A percentile compares a stretch with the other conserved stretches of the same genome.
phyloP scores from a whole-genome alignment of 2,888 invertebrate species.

The Craniophora ligustri region DNA sequence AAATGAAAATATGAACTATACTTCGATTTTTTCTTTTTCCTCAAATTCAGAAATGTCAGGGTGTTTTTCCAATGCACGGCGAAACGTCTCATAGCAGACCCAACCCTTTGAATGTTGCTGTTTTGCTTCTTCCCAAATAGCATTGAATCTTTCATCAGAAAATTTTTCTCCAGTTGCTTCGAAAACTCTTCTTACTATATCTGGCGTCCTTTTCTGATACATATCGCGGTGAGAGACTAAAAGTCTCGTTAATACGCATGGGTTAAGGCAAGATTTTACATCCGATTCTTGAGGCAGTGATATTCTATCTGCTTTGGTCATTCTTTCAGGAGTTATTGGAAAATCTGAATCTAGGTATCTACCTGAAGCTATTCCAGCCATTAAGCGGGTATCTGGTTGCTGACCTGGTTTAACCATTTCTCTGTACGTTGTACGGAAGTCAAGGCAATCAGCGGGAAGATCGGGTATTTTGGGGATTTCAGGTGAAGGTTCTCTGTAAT shows the following conservation, averaged over 20 bases:
- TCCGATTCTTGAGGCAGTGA: conserved; percentile 78
- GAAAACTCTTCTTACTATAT: conserved; percentile 80
- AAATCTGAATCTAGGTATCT: conserved; percentile 79
- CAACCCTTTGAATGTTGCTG: conserved; percentile 82
- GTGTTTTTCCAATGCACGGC: conserved; percentile 62
- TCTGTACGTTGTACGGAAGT: conserved; percentile 77
- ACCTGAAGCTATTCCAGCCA: conserved; percentile 80
- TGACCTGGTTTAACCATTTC: conserved; percentile 78
- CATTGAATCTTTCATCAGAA: conserved; percentile 80
- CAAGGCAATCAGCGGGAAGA: conserved; percentile 67
- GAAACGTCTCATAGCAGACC: conserved; percentile 88
- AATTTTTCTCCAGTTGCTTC: conserved; percentile 85
- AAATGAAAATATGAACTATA: conserved; percentile 17
- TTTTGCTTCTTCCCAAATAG: conserved; percentile 84
- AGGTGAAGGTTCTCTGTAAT: conserved; percentile 77
- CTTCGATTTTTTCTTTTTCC: conserved; percentile 25
- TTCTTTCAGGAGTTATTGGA: conserved; percentile 71
- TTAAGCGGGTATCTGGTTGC: conserved; percentile 56
- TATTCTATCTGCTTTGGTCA: conserved; percentile 65
- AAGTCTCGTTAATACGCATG: conserved; percentile 72
- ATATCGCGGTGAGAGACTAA: conserved; percentile 78
- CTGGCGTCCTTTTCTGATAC: conserved; percentile 74
- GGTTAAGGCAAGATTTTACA: conserved; percentile 69
- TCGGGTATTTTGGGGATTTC: conserved; percentile 79
- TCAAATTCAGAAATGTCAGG: conserved; percentile 22